Evolutionary conservation across 1,140 invertebrate species (phyloP).

Genomic region (Hylaeus volcanicus): DNA sequence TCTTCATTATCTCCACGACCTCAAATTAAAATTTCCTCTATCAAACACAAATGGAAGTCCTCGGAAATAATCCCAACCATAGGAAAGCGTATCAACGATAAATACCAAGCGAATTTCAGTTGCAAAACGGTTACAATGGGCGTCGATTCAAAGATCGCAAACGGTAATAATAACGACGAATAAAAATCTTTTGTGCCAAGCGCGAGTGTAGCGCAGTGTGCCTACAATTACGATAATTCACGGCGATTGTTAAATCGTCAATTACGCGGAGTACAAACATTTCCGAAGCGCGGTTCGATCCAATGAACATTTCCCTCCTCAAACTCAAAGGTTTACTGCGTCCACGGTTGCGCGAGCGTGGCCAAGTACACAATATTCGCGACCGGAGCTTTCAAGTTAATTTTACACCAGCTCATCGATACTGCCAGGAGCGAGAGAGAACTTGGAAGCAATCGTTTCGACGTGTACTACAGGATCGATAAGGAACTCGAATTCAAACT

Average conservation of each 20-base stretch:
- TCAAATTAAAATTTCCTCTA: too few relatives aligned
- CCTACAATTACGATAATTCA: constrained; percentile 12
- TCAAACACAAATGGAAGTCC: too few relatives aligned
- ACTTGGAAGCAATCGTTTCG: constrained; percentile 19
- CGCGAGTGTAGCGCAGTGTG: neutral
- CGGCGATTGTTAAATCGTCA: neutral
- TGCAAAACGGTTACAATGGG: too few relatives aligned
- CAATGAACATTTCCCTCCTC: constrained; percentile 15
- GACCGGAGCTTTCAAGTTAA: constrained; percentile 28
- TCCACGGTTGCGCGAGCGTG: neutral
- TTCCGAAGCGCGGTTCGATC: neutral
- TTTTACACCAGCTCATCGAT: constrained; percentile 22
- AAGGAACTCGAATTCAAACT: constrained; percentile 8
- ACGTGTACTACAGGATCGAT: constrained; percentile 9
- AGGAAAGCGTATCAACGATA: too few relatives aligned
- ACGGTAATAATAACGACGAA: neutral
- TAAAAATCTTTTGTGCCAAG: neutral
- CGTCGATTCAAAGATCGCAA: neutral
- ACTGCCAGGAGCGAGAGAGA: neutral
- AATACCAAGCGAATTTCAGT: too few relatives aligned
- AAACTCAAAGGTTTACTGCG: constrained; percentile 8
- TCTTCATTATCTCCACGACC: too few relatives aligned
- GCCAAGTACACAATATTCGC: constrained; percentile 27
- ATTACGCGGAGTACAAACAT: constrained; percentile 20
- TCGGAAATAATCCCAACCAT: too few relatives aligned